A percentile compares a stretch with the other conserved stretches of the same genome.
Evolutionary conservation across 2,797 vertebrate genomes (phyloP).

Genomic region (Macropodus opercularis): DNA sequence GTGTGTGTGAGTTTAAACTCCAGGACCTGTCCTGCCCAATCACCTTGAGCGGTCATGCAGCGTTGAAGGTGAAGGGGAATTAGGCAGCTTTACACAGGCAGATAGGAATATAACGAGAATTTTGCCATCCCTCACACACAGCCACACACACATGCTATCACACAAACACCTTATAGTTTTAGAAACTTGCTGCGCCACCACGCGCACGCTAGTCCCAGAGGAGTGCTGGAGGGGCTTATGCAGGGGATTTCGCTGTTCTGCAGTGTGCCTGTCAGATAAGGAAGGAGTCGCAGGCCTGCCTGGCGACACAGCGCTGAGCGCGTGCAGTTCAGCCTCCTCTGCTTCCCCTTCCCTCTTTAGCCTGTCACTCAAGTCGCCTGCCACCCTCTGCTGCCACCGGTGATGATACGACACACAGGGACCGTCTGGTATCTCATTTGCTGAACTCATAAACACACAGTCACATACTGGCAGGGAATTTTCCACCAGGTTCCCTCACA

Average conservation of each 20-base stretch:
- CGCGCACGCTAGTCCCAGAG: conserved; percentile 46
- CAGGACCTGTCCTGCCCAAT: conserved; percentile 42
- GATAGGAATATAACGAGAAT: conserved; percentile 72
- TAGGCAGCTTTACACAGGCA: conserved; percentile 57
- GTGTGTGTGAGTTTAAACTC: conserved; percentile 16
- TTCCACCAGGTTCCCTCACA: conserved; percentile 2
- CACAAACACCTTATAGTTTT: conserved; percentile 16
- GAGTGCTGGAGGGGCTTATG: conserved; percentile 72
- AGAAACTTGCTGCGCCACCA: conserved; percentile 9
- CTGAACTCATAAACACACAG: conserved; percentile 14
- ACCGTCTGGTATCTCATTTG: conserved; percentile 35
- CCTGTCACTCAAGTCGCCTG: conserved; percentile 68
- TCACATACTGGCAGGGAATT: neutral
- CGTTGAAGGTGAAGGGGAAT: conserved; percentile 63
- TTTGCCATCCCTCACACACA: conserved; percentile 26
- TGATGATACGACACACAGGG: conserved; percentile 37
- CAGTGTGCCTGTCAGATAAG: conserved; percentile 81
- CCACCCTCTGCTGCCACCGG: conserved; percentile 51
- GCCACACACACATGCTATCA: conserved; percentile 8
- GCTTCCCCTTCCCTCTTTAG: conserved; percentile 46
- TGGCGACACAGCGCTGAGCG: conserved; percentile 65
- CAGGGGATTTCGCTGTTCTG: conserved; percentile 76
- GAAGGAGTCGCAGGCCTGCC: conserved; percentile 59
- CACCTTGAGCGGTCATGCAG: conserved; percentile 64
- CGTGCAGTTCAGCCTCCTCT: conserved; percentile 43